Conservation (phyloP, 2,113 vertebrate species). For the Melospiza georgiana region DNA sequence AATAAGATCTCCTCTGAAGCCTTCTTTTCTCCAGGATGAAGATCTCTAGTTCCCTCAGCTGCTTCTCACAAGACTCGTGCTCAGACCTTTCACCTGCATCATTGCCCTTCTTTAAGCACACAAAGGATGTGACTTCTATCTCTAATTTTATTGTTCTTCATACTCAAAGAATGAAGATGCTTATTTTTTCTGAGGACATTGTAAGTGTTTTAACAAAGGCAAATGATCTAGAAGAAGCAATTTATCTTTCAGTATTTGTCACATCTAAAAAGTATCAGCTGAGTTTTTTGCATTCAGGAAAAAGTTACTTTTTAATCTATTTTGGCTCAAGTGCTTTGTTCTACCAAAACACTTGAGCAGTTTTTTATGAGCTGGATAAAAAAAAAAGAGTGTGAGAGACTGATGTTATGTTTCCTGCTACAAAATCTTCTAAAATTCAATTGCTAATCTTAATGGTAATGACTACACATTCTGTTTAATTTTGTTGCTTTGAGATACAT, state of each 20-base stretch:
- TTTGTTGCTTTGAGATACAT: background rate
- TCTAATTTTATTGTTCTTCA: background rate
- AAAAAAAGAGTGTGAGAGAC: background rate
- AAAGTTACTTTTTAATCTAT: background rate
- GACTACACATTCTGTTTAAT: background rate
- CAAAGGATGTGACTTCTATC: fast-evolving
- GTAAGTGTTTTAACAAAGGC: background rate
- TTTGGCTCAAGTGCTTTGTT: background rate
- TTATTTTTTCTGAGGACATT: background rate
- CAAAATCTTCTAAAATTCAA: background rate
- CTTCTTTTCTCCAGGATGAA: background rate
- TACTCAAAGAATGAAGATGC: background rate
- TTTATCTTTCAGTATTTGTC: background rate
- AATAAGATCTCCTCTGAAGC: background rate
- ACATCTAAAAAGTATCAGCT: background rate
- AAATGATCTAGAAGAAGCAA: background rate
- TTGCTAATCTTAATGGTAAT: background rate
- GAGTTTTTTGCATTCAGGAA: background rate
- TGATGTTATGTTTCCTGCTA: background rate
- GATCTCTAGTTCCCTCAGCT: background rate
- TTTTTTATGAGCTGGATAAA: background rate
- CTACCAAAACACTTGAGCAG: background rate
- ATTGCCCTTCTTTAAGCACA: background rate
- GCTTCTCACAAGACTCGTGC: background rate
- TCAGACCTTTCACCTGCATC: background rate